Evolutionary conservation across 2,113 vertebrate genomes (phyloP), one percentile per base, ranked within the genome.

Genomic region (Scolopax mira): DNA sequence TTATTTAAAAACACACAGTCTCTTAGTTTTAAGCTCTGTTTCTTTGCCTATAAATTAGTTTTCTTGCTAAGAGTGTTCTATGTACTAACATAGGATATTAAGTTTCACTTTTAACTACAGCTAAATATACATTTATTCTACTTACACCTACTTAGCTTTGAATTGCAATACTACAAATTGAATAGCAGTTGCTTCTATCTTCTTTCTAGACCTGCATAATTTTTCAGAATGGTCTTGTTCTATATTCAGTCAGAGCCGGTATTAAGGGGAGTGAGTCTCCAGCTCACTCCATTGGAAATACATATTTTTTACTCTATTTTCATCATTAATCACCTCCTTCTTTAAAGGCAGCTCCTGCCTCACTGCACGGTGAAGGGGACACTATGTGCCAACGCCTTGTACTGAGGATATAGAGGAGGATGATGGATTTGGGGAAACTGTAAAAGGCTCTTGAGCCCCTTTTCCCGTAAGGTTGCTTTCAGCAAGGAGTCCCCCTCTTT

Each of bases 1-100:
- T 90, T 95, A 65, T 96, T 79, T 93, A 83, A 97, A 95, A 97
- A 90, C 72, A 96, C 75, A 88, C 79, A 96, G 72, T 70, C 79
- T 88, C 57, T 89, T 87, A 88, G 80, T 87, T 44, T 86, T 79
- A 95, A 74, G 44, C 72, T 81, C 75, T 81, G 54, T 81, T 86
- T 90, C 86, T 96, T 92, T 88, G 46, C 67, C 66, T 79, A 89
- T 84, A 96, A 93, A 87, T 85, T 73, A 67, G 62, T 65, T 73
- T 85, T 93, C 73, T 89, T 41, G 21, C 21, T 91, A 86, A 90
- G 44, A 86, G 49, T 77, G 33, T 33, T 69, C 54, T 66, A 19
- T 60, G 51, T 27, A 74, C 78, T 79, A 78, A 51, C 27, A 75
- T 64, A 61, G 30, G 30, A n/a, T 85, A 95, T 54, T 67, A 65